Percentiles rank a stretch among this genome's conserved stretches.
These are phyloP conservation scores for Diorhabda sublineata DNA, from an alignment of 1,140 invertebrate species.

Conservation along the genomic window DNA sequence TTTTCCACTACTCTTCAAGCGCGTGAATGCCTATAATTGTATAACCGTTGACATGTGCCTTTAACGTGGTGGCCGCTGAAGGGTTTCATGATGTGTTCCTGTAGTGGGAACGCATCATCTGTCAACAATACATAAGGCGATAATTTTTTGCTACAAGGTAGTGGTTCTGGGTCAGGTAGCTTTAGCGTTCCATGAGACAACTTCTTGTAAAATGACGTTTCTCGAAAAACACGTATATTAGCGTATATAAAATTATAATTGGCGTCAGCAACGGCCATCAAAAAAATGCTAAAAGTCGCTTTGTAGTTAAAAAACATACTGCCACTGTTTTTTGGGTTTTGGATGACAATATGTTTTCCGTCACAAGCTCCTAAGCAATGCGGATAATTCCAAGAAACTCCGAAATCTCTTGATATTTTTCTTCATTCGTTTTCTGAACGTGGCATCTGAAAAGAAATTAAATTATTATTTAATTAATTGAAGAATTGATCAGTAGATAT, in stretches of 20 bases:
- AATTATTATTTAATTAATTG: no score
- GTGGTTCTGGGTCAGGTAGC: conserved; percentile 22
- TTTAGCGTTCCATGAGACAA: conserved; percentile 30
- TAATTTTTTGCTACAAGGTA: conserved; percentile 16
- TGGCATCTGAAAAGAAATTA: background rate
- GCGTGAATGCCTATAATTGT: conserved; percentile 16
- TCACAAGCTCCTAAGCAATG: conserved; percentile 21
- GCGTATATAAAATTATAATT: conserved; percentile 37
- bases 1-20: conserved; percentile 17
- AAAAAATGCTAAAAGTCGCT: conserved; percentile 37
- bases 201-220: conserved; percentile 30
- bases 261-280: conserved; percentile 40
- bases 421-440: background rate
- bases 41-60: conserved; percentile 6
- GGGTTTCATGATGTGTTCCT: conserved; percentile 40
- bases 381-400: conserved; percentile 17
- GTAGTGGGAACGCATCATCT: conserved; percentile 44
- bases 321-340: conserved; percentile 27
- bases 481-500: no score
- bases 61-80: conserved; percentile 23
- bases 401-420: no score
- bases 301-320: conserved; percentile 43
- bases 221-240: conserved; percentile 35
- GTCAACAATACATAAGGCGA: conserved; percentile 38
- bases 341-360: conserved; percentile 31